Evolutionary conservation across 1,140 invertebrate species (phyloP), one percentile per base, ranked within the genome.

Genomic region (Thrips palmi): DNA sequence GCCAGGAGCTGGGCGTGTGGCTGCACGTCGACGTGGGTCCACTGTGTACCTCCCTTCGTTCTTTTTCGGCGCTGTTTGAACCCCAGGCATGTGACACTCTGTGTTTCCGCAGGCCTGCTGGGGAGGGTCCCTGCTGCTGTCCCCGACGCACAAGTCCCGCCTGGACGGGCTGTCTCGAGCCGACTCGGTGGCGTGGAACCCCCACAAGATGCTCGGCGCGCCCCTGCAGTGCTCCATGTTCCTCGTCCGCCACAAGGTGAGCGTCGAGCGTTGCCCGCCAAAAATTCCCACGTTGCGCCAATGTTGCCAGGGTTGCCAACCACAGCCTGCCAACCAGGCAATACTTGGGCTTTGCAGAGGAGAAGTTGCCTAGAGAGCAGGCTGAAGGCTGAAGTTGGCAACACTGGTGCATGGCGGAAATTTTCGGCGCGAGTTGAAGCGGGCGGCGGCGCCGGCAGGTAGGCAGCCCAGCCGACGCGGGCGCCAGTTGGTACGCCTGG

Each of bases 181-280:
- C 1, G 68, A 92, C 53, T 92, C 86, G 1, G 63, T 92, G 35
- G 70, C 83, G 1, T 93, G 87, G 87, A 93, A 94, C 62, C 85
- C 86, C 0, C 88, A 94, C 52, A 93, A 93, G 54, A 77, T 91
- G 65, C 67, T 88, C 14, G 86, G 86, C 2, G 80, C 70, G 4
- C 82, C 85, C 1, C 61, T 92, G 7, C 89, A 94, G 50, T 92
- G 86, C 53, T 85, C 85, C 0, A 53, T 83, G 5, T 80, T 91
- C 47, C 52, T 94, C 4, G 64, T 77, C 1, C 67, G 65, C 24
- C 63, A 74, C 15, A 56, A 68, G 48, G 70, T 70, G 24, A 41
- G 39, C 45, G 32, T 27, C 25, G n/a, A 10, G 25, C n/a, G 25
- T 27, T 27, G 25, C 10, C 25, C 25, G 8, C 25, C 25, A 10